Evolutionary conservation across 2,797 vertebrate genomes (phyloP), one percentile per base, ranked within the genome.

Genomic region (Chiloscyllium punctatum): DNA sequence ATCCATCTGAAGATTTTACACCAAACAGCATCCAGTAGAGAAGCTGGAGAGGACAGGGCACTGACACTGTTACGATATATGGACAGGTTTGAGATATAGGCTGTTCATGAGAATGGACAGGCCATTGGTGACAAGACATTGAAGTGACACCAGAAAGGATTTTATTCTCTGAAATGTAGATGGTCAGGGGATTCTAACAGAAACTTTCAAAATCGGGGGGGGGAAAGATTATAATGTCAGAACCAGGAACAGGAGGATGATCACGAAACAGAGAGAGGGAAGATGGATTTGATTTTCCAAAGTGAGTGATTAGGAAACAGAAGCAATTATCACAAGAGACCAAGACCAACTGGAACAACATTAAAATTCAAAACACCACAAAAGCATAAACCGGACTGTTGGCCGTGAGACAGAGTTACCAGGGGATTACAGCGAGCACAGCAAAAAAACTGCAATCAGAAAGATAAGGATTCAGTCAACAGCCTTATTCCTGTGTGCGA

Each of bases 121-220:
- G 33, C 13, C 37, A 5, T 0, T 16, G 18, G 15, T 48, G 5
- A 8, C 21, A 25, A 48, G 21, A 2, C 0, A 8, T 33, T 9
- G 7, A 23, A 69, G 21, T 8, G 82, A 42, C 6, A 8, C 1
- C 5, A 11, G 42, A 23, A 42, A 48, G 37, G 16, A 42, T 0
- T 21, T 84, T 42, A 84, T 37, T 48, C 82, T 9, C 18, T 42
- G 82, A 84, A 48, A 48, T 42, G 42, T 5, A 0, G 82, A 25
- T 0, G 0, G 1, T 13, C 37, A 84, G 51, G 25, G 11, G 3
- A 37, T 1, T 16, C 16, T 23, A 18, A 23, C 21, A 0, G 79
- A 84, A 30, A 23, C 18, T 18, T 62, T 25, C 18, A 84, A 62
- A 57, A 57, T 30, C 27, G 18, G 30, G 25, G 0, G 15, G 4